A percentile compares a stretch with the other conserved stretches of the same genome.
phyloP scores from a whole-genome alignment of 2,113 vertebrate species.

The Pelvicachromis taeniatus region DNA sequence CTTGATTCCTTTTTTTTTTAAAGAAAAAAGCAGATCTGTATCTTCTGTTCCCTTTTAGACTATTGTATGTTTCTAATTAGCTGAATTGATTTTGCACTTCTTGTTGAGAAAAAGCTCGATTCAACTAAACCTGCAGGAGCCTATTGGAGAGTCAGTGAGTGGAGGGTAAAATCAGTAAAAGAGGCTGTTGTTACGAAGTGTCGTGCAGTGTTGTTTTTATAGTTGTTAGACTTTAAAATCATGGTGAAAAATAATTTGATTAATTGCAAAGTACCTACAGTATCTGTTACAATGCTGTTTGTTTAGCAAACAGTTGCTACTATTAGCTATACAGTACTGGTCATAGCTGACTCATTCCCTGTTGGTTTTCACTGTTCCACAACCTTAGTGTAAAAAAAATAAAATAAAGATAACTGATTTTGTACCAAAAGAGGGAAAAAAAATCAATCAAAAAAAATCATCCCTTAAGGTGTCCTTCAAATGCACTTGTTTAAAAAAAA shows the following conservation, averaged over 20 bases:
- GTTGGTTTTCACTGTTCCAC: neutral
- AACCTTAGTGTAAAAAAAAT: neutral
- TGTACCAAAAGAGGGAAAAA: neutral
- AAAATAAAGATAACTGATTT: neutral
- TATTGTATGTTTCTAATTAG: neutral
- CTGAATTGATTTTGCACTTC: neutral
- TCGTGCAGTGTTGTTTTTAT: neutral
- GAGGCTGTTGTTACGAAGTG: neutral
- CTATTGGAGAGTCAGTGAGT: neutral
- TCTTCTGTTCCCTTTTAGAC: neutral
- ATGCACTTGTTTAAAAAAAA: constrained; percentile 5
- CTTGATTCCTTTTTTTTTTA: neutral
- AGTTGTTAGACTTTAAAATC: neutral
- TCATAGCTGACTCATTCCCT: neutral
- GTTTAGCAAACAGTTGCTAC: neutral
- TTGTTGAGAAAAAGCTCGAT: neutral
- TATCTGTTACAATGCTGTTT: neutral
- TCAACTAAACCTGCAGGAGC: neutral
- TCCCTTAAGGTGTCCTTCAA: neutral
- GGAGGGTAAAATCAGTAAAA: neutral
- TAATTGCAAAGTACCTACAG: neutral
- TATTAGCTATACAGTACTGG: neutral
- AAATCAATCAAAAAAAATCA: too few relatives aligned
- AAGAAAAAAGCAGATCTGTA: neutral
- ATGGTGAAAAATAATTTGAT: neutral